A percentile compares a stretch with the other conserved stretches of the same genome.
Conservation (phyloP, 2,113 vertebrate species). For the Chaetorhynchus papuensis region DNA sequence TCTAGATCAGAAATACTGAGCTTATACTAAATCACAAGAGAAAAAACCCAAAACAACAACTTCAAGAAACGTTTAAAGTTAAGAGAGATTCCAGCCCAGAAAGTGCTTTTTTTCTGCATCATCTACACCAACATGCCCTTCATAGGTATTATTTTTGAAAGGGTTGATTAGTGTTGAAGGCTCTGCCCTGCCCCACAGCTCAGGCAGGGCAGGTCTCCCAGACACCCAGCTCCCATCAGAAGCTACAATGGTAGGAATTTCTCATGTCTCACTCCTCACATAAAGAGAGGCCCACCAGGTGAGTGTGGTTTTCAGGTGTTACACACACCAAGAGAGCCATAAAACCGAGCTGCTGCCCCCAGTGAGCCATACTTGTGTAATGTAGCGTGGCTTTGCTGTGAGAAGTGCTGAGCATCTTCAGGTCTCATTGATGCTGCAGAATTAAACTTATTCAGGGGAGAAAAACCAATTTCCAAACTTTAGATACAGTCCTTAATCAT, state of each 20-base stretch:
- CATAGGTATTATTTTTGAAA: background rate
- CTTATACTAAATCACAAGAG: background rate
- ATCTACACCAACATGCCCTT: background rate
- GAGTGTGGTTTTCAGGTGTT: background rate
- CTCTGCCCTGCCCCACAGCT: background rate
- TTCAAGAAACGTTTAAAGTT: background rate
- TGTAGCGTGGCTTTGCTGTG: background rate
- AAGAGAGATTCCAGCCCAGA: background rate
- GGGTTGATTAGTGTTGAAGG: too few relatives aligned
- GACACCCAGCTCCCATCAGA: background rate
- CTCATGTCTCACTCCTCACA: background rate
- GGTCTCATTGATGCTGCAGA: background rate
- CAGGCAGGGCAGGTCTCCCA: too few relatives aligned
- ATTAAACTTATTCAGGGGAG: slow-evolving; percentile 38
- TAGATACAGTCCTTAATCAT: slow-evolving; percentile 34
- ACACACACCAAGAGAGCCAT: background rate
- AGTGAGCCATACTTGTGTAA: background rate
- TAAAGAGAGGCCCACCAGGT: background rate
- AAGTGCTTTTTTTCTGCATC: background rate
- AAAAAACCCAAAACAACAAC: background rate
- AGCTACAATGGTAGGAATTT: background rate
- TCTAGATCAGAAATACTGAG: background rate
- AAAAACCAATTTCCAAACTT: slow-evolving; percentile 40
- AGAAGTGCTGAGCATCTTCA: background rate
- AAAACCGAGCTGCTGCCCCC: background rate